phyloP scores from a whole-genome alignment of 2,888 invertebrate species.

The Glyphotaelius pellucidus region DNA sequence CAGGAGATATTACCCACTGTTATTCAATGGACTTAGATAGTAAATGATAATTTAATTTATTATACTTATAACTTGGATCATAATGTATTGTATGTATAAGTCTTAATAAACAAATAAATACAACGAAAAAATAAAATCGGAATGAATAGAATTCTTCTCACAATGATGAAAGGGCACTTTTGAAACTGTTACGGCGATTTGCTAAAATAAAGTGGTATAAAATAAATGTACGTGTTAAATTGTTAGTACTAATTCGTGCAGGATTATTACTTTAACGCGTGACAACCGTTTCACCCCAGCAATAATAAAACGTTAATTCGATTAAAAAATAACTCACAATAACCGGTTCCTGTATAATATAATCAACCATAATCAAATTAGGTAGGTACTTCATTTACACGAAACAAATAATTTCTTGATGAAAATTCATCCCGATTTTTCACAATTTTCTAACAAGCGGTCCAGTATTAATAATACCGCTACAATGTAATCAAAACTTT shows the following conservation, averaged over 20 bases:
- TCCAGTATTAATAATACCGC: neutral
- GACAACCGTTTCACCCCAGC: neutral
- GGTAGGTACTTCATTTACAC: neutral
- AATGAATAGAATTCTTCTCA: no score
- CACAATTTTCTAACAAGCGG: slow-evolving; percentile 14
- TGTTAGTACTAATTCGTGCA: neutral
- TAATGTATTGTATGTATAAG: no score
- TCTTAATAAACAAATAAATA: no score
- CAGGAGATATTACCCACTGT: no score
- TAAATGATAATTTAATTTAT: no score
- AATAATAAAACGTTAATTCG: neutral
- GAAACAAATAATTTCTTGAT: neutral
- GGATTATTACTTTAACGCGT: neutral
- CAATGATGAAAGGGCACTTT: no score
- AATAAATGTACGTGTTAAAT: neutral
- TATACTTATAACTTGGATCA: no score
- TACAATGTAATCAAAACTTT: slow-evolving; percentile 46
- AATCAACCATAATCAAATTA: neutral
- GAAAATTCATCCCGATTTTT: slow-evolving; percentile 3
- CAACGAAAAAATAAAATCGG: no score
- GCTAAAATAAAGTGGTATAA: no score
- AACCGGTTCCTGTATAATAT: neutral
- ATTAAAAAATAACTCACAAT: neutral
- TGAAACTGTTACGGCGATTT: no score
- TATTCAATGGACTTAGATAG: no score